A percentile compares a stretch with the other conserved stretches of the same genome.
These are phyloP conservation scores for Micropoecilia bifurca DNA, from an alignment of 2,797 vertebrate species.

Conservation along the genomic window DNA sequence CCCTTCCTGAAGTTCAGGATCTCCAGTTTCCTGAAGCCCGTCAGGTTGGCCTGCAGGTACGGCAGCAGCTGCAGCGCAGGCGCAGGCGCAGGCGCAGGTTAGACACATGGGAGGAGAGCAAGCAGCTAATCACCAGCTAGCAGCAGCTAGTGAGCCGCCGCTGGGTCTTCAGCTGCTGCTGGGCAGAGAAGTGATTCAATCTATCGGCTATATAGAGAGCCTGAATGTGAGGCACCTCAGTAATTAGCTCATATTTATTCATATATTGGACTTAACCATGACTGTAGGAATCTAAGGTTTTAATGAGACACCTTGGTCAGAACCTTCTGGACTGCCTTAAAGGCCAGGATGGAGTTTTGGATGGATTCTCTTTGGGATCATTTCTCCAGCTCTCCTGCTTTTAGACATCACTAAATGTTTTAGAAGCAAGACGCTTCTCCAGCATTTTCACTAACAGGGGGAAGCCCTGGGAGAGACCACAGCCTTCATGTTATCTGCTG, in stretches of 20 bases:
- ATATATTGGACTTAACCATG: neutral
- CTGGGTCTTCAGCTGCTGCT: too few relatives aligned
- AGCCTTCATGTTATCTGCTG: neutral
- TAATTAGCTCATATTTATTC: neutral
- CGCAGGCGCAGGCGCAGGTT: too few relatives aligned
- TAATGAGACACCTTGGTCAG: neutral
- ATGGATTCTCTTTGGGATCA: neutral
- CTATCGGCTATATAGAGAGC: neutral
- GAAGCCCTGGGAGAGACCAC: neutral
- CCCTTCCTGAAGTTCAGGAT: slow-evolving; percentile 93
- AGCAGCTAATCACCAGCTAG: too few relatives aligned
- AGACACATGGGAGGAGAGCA: too few relatives aligned
- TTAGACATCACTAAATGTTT: neutral
- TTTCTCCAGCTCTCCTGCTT: neutral
- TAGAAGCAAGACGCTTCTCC: neutral
- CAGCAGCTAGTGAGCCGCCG: too few relatives aligned
- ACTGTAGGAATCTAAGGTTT: neutral
- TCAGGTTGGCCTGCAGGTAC: slow-evolving; percentile 90
- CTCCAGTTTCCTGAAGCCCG: slow-evolving; percentile 92
- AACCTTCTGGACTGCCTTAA: neutral
- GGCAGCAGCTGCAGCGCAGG: slow-evolving; percentile 85
- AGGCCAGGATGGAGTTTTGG: neutral
- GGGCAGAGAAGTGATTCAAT: neutral
- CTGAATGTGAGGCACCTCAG: neutral
- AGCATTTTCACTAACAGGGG: neutral